Conservation (phyloP, 1,140 invertebrate genomes). For the Seison nebaliae region DNA sequence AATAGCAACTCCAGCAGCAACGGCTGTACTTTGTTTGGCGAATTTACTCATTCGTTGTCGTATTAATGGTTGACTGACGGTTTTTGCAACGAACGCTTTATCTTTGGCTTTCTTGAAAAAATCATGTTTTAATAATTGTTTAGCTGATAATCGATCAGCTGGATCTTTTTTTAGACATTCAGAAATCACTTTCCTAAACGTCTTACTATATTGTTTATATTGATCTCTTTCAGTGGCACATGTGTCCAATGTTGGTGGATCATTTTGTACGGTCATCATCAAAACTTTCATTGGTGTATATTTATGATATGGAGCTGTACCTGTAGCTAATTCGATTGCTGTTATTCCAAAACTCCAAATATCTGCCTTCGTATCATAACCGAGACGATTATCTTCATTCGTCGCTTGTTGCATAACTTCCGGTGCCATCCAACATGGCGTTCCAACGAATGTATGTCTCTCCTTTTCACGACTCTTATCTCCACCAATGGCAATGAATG, state of each 20-base stretch:
- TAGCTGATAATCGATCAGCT: conserved; percentile 61
- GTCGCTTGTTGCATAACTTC: conserved; percentile 83
- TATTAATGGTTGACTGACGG: too few species aligned
- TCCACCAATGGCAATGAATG: conserved; percentile 60
- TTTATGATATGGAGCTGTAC: conserved; percentile 90
- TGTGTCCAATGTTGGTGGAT: conserved; percentile 80
- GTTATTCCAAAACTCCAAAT: conserved; percentile 99
- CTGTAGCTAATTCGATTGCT: conserved; percentile 90
- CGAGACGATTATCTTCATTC: too few species aligned
- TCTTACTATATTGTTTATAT: conserved; percentile 80
- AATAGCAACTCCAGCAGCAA: too few species aligned
- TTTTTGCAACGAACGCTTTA: conserved; percentile 7
- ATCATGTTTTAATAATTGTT: conserved; percentile 83
- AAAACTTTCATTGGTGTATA: conserved; percentile 95
- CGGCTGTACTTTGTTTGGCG: too few species aligned
- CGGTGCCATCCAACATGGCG: conserved; percentile 98
- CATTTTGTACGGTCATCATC: conserved; percentile 88
- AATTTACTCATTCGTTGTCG: too few species aligned
- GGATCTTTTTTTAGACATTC: conserved; percentile 84
- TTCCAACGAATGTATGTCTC: conserved; percentile 81
- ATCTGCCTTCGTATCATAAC: conserved; percentile 69
- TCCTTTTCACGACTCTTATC: conserved; percentile 65
- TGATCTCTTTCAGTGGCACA: conserved; percentile 82
- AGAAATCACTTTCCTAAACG: conserved; percentile 64
- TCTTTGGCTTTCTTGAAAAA: conserved; percentile 92